These are phyloP conservation scores for Channa striata DNA, from an alignment of 2,797 vertebrate genomes.

Conservation along the genomic window DNA sequence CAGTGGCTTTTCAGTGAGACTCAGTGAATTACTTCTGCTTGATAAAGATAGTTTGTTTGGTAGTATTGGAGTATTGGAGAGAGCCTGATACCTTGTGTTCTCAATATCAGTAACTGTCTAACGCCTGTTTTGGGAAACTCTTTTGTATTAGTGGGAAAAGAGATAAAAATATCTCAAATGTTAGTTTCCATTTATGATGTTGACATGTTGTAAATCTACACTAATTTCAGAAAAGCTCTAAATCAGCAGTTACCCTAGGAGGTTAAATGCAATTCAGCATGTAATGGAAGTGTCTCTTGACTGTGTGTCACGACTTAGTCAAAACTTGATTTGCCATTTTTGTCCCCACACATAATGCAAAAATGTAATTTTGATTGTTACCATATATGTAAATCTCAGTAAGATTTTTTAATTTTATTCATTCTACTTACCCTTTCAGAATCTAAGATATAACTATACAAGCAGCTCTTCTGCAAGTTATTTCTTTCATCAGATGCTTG, in stretches of 20 bases:
- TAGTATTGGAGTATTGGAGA: neutral
- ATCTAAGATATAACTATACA: no score
- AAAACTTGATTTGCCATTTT: neutral
- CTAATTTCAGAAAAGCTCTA: neutral
- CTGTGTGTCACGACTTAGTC: neutral
- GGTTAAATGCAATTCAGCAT: constrained; percentile 21
- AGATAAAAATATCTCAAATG: neutral
- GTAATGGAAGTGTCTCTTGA: constrained; percentile 24
- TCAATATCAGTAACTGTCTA: neutral
- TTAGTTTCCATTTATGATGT: neutral
- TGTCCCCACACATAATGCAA: neutral
- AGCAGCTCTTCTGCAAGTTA: no score
- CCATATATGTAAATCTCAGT: no score
- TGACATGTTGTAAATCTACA: constrained; percentile 1
- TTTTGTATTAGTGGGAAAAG: no score
- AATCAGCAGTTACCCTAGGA: no score
- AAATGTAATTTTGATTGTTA: constrained; percentile 10
- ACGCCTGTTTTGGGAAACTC: no score
- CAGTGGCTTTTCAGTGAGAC: no score
- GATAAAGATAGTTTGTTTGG: no score
- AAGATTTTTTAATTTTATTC: no score
- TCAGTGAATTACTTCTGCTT: no score
- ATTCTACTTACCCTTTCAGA: no score
- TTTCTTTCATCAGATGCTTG: no score
- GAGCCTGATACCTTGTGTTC: neutral